A percentile compares a stretch with the other conserved stretches of the same genome.
These are phyloP conservation scores for Stegana nigrithorax DNA, from an alignment of 2,888 invertebrate species.

Conservation along the genomic window DNA sequence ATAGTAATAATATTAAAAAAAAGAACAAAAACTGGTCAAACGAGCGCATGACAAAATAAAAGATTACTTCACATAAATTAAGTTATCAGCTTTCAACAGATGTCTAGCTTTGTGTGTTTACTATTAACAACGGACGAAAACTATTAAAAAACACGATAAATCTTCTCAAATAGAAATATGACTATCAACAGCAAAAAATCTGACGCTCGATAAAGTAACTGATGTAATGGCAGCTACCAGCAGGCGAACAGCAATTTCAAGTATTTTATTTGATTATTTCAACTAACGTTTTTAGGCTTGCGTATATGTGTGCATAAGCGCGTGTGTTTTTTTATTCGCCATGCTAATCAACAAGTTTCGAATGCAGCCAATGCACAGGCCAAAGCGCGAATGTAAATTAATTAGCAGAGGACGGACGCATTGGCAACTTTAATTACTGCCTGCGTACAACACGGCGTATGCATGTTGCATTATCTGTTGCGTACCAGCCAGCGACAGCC, in stretches of 20 bases:
- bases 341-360: constrained; percentile 51
- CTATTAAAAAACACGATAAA: constrained; percentile 49
- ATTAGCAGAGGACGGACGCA: constrained; percentile 44
- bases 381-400: constrained; percentile 52
- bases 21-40: neutral
- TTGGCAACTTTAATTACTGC: constrained; percentile 52
- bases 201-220: too few relatives aligned
- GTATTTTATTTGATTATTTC: too few relatives aligned
- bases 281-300: too few relatives aligned
- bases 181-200: constrained; percentile 33
- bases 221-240: too few relatives aligned
- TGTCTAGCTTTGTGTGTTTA: neutral
- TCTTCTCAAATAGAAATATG: constrained; percentile 25
- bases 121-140: constrained; percentile 28
- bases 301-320: too few relatives aligned
- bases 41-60: neutral
- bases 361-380: constrained; percentile 17
- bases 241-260: too few relatives aligned
- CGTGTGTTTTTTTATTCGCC: too few relatives aligned
- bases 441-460: constrained; percentile 43
- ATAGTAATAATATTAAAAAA: neutral
- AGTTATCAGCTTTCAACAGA: constrained; percentile 23
- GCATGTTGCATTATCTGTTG: constrained; percentile 48
- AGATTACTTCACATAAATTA: constrained; percentile 24
- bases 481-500: constrained; percentile 16